Percentiles rank a stretch among this genome's conserved stretches.
phyloP scores from a whole-genome alignment of 2,888 invertebrate species.

The Caenorhabditis drosophilae region DNA sequence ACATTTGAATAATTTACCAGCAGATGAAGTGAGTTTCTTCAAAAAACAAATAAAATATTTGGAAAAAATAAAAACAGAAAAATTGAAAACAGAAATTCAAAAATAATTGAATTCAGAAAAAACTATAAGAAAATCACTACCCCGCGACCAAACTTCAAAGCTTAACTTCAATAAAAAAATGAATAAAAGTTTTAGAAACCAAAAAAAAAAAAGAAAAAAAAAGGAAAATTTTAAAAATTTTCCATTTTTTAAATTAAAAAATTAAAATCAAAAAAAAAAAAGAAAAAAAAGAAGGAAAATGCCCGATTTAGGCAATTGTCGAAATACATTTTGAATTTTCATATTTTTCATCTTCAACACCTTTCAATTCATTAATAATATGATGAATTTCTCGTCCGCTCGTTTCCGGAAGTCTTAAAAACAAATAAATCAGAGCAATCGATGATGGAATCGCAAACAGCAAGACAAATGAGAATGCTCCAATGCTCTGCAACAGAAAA shows the following conservation, averaged over 20 bases:
- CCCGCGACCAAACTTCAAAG: constrained; percentile 35
- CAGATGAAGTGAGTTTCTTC: no score
- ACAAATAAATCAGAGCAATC: constrained; percentile 44
- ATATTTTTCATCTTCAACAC: constrained; percentile 22
- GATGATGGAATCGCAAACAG: constrained; percentile 58
- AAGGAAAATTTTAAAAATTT: not conserved
- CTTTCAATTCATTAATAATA: constrained; percentile 50
- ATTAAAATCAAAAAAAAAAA: not conserved
- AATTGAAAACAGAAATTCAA: no score
- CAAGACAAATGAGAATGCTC: constrained; percentile 55
- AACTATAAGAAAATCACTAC: constrained; percentile 10
- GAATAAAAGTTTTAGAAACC: no score
- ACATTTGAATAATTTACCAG: no score
- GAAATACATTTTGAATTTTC: not conserved
- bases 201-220: constrained; percentile 11
- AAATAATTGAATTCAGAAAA: not conserved
- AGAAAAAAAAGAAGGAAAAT: no score
- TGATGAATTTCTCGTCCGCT: constrained; percentile 54
- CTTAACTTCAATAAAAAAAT: no score
- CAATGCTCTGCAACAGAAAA: constrained; percentile 40
- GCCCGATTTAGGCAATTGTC: constrained; percentile 4
- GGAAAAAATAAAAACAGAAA: no score
- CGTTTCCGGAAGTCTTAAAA: constrained; percentile 50
- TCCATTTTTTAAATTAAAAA: not conserved
- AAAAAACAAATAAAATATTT: no score